Evolutionary conservation across 2,888 invertebrate species (phyloP).

Genomic region (Heliconius charithonia): DNA sequence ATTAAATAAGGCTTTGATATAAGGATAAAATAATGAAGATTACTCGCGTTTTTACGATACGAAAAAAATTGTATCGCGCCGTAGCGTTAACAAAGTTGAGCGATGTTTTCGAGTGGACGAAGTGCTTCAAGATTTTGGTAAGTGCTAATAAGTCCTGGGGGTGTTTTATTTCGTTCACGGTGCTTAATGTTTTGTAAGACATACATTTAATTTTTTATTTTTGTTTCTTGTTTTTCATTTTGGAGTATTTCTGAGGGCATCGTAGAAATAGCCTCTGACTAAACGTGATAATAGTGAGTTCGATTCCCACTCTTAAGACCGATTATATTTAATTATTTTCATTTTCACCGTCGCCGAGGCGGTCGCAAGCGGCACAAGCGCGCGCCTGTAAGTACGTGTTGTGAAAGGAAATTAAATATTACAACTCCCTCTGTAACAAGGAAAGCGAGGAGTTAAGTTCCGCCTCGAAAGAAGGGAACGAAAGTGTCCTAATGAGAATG

Average conservation of each 20-base stretch:
- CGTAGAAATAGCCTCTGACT: not conserved
- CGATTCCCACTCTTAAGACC: not conserved
- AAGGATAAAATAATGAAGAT: slow-evolving; percentile 20
- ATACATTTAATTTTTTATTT: not conserved
- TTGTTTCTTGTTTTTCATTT: not conserved
- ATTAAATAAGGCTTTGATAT: slow-evolving; percentile 21
- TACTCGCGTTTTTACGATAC: slow-evolving; percentile 9
- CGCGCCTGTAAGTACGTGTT: too few relatives aligned
- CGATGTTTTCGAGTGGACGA: slow-evolving; percentile 21
- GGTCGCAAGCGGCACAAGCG: too few relatives aligned
- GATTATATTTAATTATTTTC: too few relatives aligned
- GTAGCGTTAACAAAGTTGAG: slow-evolving; percentile 7
- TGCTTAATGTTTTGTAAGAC: slow-evolving; percentile 1
- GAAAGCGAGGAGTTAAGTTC: too few relatives aligned
- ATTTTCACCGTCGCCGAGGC: too few relatives aligned
- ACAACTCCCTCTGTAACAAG: too few relatives aligned
- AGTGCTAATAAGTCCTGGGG: slow-evolving; percentile 30
- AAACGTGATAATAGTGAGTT: not conserved
- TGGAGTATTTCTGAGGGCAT: too few relatives aligned
- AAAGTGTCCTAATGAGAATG: too few relatives aligned
- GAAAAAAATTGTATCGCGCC: slow-evolving; percentile 15
- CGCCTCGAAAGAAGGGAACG: too few relatives aligned
- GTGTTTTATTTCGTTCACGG: slow-evolving; percentile 9
- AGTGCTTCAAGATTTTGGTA: slow-evolving; percentile 19
- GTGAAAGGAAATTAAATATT: too few relatives aligned